Evolutionary conservation across 2,888 invertebrate genomes (phyloP).

Genomic region (Caenorhabditis sp.): DNA sequence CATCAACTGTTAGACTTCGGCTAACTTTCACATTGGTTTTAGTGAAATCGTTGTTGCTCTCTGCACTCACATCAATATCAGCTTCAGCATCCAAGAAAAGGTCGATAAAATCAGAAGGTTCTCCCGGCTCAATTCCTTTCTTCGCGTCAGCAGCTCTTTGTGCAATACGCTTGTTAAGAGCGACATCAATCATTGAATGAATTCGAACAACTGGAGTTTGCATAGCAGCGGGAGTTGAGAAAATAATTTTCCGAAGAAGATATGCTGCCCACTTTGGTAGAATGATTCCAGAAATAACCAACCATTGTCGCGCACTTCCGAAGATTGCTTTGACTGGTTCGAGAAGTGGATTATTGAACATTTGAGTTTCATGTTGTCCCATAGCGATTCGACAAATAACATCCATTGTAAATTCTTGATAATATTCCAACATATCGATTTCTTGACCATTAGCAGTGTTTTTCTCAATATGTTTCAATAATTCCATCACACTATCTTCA

Average conservation of each 20-base stretch:
- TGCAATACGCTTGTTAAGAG: constrained; percentile 25
- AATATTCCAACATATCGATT: constrained; percentile 23
- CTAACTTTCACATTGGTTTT: constrained; percentile 13
- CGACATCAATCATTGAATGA: constrained; percentile 12
- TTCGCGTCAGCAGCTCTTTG: constrained; percentile 27
- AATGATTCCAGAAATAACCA: constrained; percentile 15
- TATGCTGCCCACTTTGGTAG: constrained; percentile 11
- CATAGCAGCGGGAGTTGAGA: not conserved
- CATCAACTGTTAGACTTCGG: constrained; percentile 41
- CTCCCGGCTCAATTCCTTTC: constrained; percentile 30
- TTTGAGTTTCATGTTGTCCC: constrained; percentile 41
- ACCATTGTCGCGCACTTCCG: constrained; percentile 17
- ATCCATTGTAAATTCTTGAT: constrained; percentile 57
- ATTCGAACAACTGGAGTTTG: not conserved
- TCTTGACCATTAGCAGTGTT: not conserved
- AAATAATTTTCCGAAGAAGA: not conserved
- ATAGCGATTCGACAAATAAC: constrained; percentile 54
- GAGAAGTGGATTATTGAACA: constrained; percentile 26
- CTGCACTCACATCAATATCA: constrained; percentile 36
- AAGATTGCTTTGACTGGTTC: constrained; percentile 15
- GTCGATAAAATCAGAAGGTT: constrained; percentile 55
- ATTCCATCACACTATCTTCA: constrained; percentile 35
- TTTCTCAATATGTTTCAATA: constrained; percentile 35
- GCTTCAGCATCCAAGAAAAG: constrained; percentile 53
- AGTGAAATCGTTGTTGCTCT: constrained; percentile 12